Conservation (phyloP, 2,888 invertebrate genomes). For the Acleris cristana region DNA sequence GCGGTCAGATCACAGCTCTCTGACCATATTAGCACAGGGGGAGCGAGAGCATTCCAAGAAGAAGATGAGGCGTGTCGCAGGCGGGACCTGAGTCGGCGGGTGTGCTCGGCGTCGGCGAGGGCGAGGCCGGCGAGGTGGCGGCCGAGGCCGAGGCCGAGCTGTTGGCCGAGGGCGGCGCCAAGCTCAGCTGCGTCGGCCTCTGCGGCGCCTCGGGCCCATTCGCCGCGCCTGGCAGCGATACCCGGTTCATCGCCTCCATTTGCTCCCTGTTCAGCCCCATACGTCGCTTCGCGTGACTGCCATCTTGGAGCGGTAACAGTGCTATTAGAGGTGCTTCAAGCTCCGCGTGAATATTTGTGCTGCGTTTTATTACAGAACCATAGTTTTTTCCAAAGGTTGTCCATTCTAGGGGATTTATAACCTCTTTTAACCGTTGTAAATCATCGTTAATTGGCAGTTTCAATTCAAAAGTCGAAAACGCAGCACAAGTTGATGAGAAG, state of each 20-base stretch:
- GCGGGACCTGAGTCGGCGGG: conserved; percentile 81
- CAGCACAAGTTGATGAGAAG: conserved; percentile 43
- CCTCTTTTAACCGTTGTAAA: no score
- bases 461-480: conserved; percentile 37
- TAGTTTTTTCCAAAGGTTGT: conserved; percentile 1
- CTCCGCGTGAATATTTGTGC: conserved; percentile 46
- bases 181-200: conserved; percentile 77
- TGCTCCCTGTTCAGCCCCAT: conserved; percentile 84
- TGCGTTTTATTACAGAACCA: conserved; percentile 33
- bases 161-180: conserved; percentile 61
- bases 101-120: conserved; percentile 83
- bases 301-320: conserved; percentile 80
- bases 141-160: conserved; percentile 59
- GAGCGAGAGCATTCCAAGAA: conserved; percentile 61
- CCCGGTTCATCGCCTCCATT: conserved; percentile 82
- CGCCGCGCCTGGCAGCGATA: conserved; percentile 70
- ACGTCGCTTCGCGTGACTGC: conserved; percentile 84
- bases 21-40: conserved; percentile 38
- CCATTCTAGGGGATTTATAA: background rate
- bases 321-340: conserved; percentile 71
- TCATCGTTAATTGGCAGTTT: no score
- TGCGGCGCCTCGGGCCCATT: conserved; percentile 54
- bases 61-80: conserved; percentile 60
- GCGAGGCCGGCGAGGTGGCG: conserved; percentile 70
- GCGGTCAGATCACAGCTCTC: conserved; percentile 12